These are phyloP conservation scores for Aphelenchoides avenae DNA, from an alignment of 1,140 invertebrate genomes.

Conservation along the genomic window DNA sequence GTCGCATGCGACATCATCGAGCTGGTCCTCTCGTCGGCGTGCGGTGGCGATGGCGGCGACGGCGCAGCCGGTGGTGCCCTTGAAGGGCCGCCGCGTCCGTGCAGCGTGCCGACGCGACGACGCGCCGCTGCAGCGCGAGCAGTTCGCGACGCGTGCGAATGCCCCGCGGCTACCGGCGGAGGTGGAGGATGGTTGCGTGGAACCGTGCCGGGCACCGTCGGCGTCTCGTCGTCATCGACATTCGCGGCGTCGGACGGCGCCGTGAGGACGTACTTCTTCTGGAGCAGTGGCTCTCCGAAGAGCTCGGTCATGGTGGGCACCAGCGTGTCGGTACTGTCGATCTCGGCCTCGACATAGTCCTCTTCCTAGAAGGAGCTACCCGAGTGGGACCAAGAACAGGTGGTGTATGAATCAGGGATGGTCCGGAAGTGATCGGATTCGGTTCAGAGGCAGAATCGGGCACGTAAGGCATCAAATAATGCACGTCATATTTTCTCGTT, in stretches of 20 bases:
- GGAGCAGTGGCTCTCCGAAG: constrained; percentile 44
- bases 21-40: constrained; percentile 1
- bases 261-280: constrained; percentile 16
- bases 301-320: constrained; percentile 42
- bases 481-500: too few relatives aligned
- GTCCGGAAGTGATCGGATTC: too few relatives aligned
- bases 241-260: constrained; percentile 2
- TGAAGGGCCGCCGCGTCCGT: background rate
- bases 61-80: background rate
- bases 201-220: constrained; percentile 21
- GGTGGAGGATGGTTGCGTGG: constrained; percentile 9
- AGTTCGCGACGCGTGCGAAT: background rate
- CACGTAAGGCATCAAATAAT: too few relatives aligned
- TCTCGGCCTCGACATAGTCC: constrained; percentile 53
- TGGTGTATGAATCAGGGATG: too few relatives aligned
- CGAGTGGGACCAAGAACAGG: too few relatives aligned
- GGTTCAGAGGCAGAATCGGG: too few relatives aligned
- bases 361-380: constrained; percentile 35
- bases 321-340: constrained; percentile 42
- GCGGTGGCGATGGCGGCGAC: background rate
- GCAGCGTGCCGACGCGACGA: background rate
- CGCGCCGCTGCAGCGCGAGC: background rate
- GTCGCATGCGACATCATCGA: constrained; percentile 51
- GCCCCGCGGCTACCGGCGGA: constrained; percentile 23
- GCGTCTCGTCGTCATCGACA: constrained; percentile 3